Evolutionary conservation across 2,888 invertebrate genomes (phyloP).

Genomic region (Cantharis flavilabris): DNA sequence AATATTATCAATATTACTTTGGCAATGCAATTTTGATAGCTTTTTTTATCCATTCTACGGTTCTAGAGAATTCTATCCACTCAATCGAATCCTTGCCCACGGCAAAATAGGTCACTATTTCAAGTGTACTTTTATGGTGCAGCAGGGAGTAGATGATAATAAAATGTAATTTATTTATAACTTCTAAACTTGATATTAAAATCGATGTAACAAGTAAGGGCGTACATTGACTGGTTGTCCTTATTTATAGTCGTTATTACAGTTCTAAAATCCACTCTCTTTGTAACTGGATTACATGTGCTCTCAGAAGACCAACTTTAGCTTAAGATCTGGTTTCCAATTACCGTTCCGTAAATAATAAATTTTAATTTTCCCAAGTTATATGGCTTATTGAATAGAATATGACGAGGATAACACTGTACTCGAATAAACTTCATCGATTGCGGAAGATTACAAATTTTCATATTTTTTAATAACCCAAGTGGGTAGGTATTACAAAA

Average conservation of each 20-base stretch:
- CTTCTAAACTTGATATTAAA: background rate
- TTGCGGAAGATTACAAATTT: background rate
- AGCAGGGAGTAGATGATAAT: background rate
- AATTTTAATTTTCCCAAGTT: slow-evolving; percentile 27
- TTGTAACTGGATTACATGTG: slow-evolving; percentile 18
- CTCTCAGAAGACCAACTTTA: slow-evolving; percentile 21
- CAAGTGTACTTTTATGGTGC: background rate
- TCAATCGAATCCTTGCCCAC: background rate
- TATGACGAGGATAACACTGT: background rate
- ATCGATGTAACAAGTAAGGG: slow-evolving; percentile 8
- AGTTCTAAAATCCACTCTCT: slow-evolving; percentile 14
- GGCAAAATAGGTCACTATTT: background rate
- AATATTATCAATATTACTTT: no score
- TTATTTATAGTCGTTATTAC: slow-evolving; percentile 18
- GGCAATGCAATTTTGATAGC: background rate
- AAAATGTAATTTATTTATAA: background rate
- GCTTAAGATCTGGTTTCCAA: slow-evolving; percentile 24
- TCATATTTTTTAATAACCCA: background rate
- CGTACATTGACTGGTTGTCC: slow-evolving; percentile 1
- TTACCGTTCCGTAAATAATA: slow-evolving; percentile 28
- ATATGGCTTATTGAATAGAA: slow-evolving; percentile 15
- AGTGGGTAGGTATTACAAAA: background rate
- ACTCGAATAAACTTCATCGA: background rate
- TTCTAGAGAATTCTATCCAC: background rate
- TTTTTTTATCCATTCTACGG: background rate